Percentiles rank a stretch among this genome's conserved stretches.
Conservation (phyloP, 2,797 vertebrate genomes). For the Synaphobranchus kaupii region DNA sequence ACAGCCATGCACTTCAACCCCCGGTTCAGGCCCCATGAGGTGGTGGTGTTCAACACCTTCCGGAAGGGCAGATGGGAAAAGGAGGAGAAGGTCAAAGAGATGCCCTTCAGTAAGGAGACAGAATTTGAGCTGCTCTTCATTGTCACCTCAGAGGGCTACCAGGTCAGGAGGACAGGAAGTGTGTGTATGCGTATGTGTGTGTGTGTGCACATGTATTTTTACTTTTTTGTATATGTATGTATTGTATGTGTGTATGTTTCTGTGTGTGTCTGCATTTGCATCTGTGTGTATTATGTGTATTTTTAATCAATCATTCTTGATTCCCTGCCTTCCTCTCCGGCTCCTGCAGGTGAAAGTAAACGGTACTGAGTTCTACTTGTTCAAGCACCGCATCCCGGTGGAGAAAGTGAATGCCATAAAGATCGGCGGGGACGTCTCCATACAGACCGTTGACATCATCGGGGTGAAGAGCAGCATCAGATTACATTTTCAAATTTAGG, state of each 20-base stretch:
- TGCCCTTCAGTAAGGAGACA: background rate
- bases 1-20: background rate
- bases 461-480: background rate
- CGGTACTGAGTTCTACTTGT: background rate
- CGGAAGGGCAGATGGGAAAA: background rate
- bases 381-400: background rate
- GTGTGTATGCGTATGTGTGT: too few relatives aligned
- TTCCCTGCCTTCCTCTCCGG: background rate
- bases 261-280: background rate
- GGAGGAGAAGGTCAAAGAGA: background rate
- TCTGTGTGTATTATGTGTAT: background rate
- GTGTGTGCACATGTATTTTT: too few relatives aligned
- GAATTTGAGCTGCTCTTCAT: background rate
- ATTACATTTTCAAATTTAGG: background rate
- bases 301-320: background rate
- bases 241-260: too few relatives aligned
- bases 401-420: background rate
- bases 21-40: background rate
- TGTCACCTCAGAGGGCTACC: background rate
- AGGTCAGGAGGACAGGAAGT: background rate
- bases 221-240: too few relatives aligned
- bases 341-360: background rate
- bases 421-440: background rate
- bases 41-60: background rate
- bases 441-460: constrained; percentile 45